These are phyloP conservation scores for Cantharis nigra DNA, from an alignment of 2,888 invertebrate species.

Conservation along the genomic window DNA sequence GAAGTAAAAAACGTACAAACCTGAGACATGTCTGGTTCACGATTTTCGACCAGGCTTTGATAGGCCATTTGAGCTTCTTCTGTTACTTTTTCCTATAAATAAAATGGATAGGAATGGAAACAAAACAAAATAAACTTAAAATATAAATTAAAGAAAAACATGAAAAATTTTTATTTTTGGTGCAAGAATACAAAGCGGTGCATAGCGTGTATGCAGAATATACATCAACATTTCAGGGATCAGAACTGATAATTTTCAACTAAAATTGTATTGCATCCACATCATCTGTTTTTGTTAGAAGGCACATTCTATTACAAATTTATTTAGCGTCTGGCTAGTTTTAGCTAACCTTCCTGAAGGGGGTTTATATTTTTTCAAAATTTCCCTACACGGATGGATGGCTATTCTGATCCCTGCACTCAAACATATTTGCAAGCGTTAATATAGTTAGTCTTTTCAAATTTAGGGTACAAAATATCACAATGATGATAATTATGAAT, in stretches of 20 bases:
- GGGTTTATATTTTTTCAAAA: not conserved
- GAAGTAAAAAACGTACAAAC: constrained; percentile 33
- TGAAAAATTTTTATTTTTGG: constrained; percentile 17
- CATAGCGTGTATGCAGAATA: constrained; percentile 17
- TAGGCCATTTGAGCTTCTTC: constrained; percentile 93
- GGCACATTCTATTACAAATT: not conserved
- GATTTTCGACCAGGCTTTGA: constrained; percentile 82
- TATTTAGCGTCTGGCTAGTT: not conserved
- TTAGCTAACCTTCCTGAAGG: not conserved
- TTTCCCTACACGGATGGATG: not conserved
- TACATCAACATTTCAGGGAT: constrained; percentile 18
- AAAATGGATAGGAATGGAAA: constrained; percentile 26
- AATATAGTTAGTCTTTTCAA: constrained; percentile 18
- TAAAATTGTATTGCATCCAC: not conserved
- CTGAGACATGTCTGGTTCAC: constrained; percentile 51
- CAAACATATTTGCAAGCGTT: not conserved
- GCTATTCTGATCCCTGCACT: not conserved
- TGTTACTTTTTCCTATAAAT: constrained; percentile 76
- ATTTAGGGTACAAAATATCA: constrained; percentile 27
- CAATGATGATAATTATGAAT: constrained; percentile 18
- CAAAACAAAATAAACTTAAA: constrained; percentile 35
- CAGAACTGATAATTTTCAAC: constrained; percentile 3
- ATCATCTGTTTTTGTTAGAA: not conserved
- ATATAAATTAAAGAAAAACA: constrained; percentile 19
- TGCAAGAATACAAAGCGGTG: constrained; percentile 23